Evolutionary conservation across 2,797 vertebrate genomes (phyloP).

Genomic region (Erithacus rubecula): DNA sequence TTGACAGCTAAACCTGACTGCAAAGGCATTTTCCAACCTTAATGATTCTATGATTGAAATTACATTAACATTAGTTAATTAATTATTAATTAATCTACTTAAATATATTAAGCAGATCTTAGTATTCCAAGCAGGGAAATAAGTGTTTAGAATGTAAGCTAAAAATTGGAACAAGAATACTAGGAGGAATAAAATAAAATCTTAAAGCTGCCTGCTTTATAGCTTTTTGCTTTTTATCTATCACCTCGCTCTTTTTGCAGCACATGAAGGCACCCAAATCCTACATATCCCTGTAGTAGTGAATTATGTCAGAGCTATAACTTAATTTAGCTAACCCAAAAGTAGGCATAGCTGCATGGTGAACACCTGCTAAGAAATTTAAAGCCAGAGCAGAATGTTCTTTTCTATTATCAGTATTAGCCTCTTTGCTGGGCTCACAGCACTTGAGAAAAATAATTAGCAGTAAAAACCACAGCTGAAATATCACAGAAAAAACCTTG

Average conservation of each 20-base stretch:
- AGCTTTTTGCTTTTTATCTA: neutral
- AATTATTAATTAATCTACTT: neutral
- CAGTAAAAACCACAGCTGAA: neutral
- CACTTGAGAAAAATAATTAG: neutral
- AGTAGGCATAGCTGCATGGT: neutral
- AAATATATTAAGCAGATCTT: neutral
- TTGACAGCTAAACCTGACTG: neutral
- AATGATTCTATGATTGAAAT: neutral
- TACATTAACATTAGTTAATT: too few species aligned
- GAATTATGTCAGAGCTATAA: neutral
- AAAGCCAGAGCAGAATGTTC: neutral
- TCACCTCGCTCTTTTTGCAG: neutral
- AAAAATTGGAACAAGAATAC: neutral
- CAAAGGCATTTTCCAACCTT: neutral
- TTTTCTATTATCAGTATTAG: neutral
- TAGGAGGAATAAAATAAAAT: neutral
- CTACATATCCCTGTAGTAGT: neutral
- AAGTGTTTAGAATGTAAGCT: neutral
- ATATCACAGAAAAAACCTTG: neutral
- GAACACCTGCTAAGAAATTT: neutral
- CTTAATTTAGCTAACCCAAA: neutral
- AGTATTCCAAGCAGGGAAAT: neutral
- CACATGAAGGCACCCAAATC: fast-evolving
- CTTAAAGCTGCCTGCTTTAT: neutral
- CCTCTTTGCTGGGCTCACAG: neutral